Conservation (phyloP, 2,797 vertebrate species). For the Notolabrus celidotus region DNA sequence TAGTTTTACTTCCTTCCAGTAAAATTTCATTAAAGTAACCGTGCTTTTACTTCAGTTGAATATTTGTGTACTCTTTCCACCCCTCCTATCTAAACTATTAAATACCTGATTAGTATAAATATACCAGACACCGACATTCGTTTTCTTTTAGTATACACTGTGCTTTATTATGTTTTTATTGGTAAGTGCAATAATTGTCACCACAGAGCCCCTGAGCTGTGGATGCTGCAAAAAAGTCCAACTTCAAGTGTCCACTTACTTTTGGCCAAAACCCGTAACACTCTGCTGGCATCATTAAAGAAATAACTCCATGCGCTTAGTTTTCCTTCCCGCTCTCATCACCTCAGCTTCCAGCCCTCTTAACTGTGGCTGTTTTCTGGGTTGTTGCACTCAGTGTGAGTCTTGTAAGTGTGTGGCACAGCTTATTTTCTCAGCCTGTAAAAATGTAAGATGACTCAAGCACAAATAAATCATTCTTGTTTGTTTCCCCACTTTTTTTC, state of each 20-base stretch:
- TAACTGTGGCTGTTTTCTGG: neutral
- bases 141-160: too few species aligned
- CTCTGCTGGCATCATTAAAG: too few species aligned
- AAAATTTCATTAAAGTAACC: too few species aligned
- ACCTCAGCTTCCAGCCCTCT: constrained; percentile 11
- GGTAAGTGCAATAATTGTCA: too few species aligned
- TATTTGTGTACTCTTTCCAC: too few species aligned
- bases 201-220: neutral
- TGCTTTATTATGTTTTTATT: too few species aligned
- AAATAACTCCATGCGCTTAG: too few species aligned
- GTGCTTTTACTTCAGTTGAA: too few species aligned
- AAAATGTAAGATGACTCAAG: constrained; percentile 1
- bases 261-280: neutral
- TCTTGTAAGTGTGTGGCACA: constrained; percentile 3
- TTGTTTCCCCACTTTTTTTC: neutral
- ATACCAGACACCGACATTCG: too few species aligned
- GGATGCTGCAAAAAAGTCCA: neutral
- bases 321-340: constrained; percentile 1
- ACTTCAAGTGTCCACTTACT: neutral
- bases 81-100: too few species aligned
- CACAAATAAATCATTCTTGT: constrained; percentile 4
- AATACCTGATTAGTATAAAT: too few species aligned
- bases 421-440: constrained; percentile 9
- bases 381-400: neutral
- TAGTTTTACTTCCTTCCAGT: too few species aligned